Evolutionary conservation across 2,888 invertebrate species (phyloP).

Genomic region (Papilio elwesi): DNA sequence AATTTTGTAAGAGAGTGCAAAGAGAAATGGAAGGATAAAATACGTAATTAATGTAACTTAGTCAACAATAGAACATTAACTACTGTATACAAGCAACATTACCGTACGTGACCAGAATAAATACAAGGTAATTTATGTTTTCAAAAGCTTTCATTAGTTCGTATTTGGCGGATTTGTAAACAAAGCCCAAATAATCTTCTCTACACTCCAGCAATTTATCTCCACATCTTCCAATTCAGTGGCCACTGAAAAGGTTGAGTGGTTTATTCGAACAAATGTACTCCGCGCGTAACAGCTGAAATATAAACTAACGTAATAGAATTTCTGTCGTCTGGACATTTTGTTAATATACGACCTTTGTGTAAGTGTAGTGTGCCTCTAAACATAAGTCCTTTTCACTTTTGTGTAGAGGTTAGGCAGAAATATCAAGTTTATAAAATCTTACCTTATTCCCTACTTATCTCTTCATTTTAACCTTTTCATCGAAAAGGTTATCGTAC

Average conservation of each 20-base stretch:
- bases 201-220: conserved; percentile 35
- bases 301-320: neutral
- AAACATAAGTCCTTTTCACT: neutral
- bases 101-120: conserved; percentile 22
- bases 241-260: conserved; percentile 29
- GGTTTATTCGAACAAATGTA: conserved; percentile 22
- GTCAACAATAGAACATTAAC: neutral
- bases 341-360: neutral
- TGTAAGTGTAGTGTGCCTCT: neutral
- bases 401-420: no score
- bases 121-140: conserved; percentile 28
- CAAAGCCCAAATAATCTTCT: conserved; percentile 36
- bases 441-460: no score
- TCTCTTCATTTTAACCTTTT: neutral
- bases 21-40: neutral
- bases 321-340: neutral
- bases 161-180: conserved; percentile 29
- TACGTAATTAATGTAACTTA: neutral
- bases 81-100: conserved; percentile 5
- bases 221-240: conserved; percentile 37
- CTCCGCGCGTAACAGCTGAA: neutral
- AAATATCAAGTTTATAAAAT: no score
- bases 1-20: no score
- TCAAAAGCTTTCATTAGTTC: conserved; percentile 31
- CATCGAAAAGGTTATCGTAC: neutral